Evolutionary conservation across 2,888 invertebrate species (phyloP), one percentile per base, ranked within the genome.

Genomic region (Apotomis betuletana): DNA sequence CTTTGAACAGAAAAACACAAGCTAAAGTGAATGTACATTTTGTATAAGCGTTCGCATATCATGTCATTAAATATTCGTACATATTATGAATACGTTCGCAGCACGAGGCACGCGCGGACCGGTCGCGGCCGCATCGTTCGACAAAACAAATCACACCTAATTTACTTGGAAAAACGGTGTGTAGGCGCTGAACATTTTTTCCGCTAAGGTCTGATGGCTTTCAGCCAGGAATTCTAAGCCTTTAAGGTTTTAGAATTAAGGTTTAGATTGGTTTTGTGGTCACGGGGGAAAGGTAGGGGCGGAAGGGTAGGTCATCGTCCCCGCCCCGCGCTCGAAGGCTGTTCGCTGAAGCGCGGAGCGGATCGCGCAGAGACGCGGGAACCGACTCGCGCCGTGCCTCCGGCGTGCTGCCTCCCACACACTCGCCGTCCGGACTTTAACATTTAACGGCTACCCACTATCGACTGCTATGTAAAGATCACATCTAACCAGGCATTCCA

Each of bases 111-210:
- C 77, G 81, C 75, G 54, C 52, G 54, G 77, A 72, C 44, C 54
- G 46, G 44, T 27, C 44, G 52, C 64, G 46, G 59, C 70, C 70
- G 70, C 59, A 46, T 63, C 59, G 49, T 69, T 77, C 77, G 58
- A 77, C 81, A 76, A 83, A 86, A 88, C 86, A 86, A 88, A 87
- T 86, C 84, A 80, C 85, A 86, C 85, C 81, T 83, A 86, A 83
- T 85, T 85, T 83, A 83, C 83, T 87, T 81, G 82, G 82, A 83
- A 83, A 88, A 87, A 89, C 83, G 86, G 88, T 84, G 83, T 81
- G 82, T 87, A 86, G 81, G 84, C 85, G 82, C 78, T 81, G 83
- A 83, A 86, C 83, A 85, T 83, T 86, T 88, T 88, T 88, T 86
- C 84, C 86, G 79, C 36, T 36, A 27, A 51, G 51, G 12, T 27